Percentiles rank a stretch among this genome's conserved stretches.
These are phyloP conservation scores for Luperina testacea DNA, from an alignment of 2,888 invertebrate species.

Conservation along the genomic window DNA sequence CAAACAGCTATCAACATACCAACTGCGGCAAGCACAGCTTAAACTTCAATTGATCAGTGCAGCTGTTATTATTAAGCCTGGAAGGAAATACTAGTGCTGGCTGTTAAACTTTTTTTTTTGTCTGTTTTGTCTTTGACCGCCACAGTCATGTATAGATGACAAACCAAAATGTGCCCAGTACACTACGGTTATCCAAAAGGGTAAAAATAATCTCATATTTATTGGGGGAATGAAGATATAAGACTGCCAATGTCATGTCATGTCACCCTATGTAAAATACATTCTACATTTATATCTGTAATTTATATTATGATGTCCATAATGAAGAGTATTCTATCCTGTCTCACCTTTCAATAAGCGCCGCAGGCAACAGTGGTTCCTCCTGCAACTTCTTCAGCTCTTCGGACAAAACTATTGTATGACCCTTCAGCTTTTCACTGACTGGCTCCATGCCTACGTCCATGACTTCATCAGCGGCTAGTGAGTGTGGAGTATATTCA, in stretches of 20 bases:
- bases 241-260: no score
- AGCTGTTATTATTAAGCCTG: no score
- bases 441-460: slow-evolving; percentile 78
- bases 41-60: no score
- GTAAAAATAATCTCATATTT: not conserved
- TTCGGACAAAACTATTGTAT: slow-evolving; percentile 92
- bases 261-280: no score
- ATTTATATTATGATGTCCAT: no score
- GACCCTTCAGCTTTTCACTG: slow-evolving; percentile 84
- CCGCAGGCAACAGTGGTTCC: slow-evolving; percentile 92
- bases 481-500: slow-evolving; percentile 81
- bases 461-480: slow-evolving; percentile 77
- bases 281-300: no score
- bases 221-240: not conserved
- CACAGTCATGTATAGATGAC: no score
- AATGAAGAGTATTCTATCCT: not conserved
- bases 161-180: no score
- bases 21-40: no score
- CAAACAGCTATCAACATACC: no score
- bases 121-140: no score
- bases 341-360: slow-evolving; percentile 90
- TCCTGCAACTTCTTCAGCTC: slow-evolving; percentile 92
- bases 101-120: not conserved
- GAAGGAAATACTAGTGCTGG: not conserved
- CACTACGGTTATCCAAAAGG: not conserved